Conservation (phyloP, 2,113 vertebrate genomes). For the Crotophaga sulcirostris region DNA sequence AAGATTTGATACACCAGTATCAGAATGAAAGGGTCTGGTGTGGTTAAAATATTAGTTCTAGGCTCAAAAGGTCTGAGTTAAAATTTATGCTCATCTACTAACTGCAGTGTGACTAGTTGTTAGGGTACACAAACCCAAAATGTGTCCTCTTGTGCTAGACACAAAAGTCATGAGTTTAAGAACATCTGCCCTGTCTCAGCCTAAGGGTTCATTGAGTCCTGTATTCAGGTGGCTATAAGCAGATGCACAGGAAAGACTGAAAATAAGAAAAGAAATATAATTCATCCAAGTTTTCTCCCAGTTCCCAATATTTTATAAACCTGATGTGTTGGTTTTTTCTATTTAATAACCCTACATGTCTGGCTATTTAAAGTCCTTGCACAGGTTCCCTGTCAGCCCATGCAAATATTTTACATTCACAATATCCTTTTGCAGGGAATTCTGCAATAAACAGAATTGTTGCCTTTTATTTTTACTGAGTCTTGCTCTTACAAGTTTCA, state of each 20-base stretch:
- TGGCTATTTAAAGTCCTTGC: not conserved
- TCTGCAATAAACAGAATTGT: not conserved
- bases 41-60: not conserved
- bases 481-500: not conserved
- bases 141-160: not conserved
- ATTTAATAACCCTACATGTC: not conserved
- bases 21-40: not conserved
- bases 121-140: not conserved
- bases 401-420: not conserved
- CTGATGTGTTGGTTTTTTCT: rapidly evolving
- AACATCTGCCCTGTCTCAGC: not conserved
- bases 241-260: not conserved
- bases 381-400: not conserved
- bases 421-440: not conserved
- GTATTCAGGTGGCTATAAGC: not conserved
- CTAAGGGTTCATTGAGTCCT: not conserved
- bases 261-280: not conserved
- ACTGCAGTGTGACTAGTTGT: not conserved
- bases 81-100: not conserved
- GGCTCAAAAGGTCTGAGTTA: not conserved
- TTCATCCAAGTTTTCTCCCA: not conserved
- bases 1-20: not conserved
- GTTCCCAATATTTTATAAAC: not conserved
- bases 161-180: not conserved
- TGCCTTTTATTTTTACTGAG: not conserved